Evolutionary conservation across 2,888 invertebrate species (phyloP), one percentile per base, ranked within the genome.

Genomic region (Andricus curvator): DNA sequence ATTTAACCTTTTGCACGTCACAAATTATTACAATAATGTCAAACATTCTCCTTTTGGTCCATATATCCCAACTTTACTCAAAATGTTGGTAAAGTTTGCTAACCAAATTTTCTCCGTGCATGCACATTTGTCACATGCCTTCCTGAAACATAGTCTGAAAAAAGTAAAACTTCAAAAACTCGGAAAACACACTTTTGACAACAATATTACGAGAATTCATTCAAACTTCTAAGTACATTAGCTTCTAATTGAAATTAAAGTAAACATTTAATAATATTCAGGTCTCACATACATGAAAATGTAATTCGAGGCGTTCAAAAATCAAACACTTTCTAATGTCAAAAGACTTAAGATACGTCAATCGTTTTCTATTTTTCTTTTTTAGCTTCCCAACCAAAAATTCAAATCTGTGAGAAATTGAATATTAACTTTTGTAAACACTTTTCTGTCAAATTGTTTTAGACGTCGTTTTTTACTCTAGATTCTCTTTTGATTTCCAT

Each of bases 101-200:
- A n/a, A n/a, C n/a, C n/a, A n/a, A n/a, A n/a, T n/a, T n/a, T n/a
- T n/a, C n/a, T n/a, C n/a, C n/a, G n/a, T n/a, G n/a, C n/a, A n/a
- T n/a, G 25, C 25, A 25, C 56, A 70, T 25, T 62, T 62, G 3
- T 62, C 68, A 70, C 51, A 56, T 70, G 25, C 51, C 56, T 79
- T 79, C 66, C 65, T n/a, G 25, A 79, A 79, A 76, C 64, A 51
- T 70, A 62, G 44, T n/a, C 44, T 48, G 41, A 48, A 25, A 70
- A 62, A 66, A 51, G 37, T 22, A 68, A 44, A n/a, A 56, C n/a
- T 29, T 44, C 15, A 4, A 37, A 60, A 66, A 51, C 20, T n/a
- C 5, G 11, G 22, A 64, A 64, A 64, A 79, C 60, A 51, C 20
- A 44, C 25, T 74, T 64, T 64, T 29, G 67, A 79, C 29, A 20